Conservation (phyloP, 1,140 invertebrate species). For the Latrodectus geometricus region DNA sequence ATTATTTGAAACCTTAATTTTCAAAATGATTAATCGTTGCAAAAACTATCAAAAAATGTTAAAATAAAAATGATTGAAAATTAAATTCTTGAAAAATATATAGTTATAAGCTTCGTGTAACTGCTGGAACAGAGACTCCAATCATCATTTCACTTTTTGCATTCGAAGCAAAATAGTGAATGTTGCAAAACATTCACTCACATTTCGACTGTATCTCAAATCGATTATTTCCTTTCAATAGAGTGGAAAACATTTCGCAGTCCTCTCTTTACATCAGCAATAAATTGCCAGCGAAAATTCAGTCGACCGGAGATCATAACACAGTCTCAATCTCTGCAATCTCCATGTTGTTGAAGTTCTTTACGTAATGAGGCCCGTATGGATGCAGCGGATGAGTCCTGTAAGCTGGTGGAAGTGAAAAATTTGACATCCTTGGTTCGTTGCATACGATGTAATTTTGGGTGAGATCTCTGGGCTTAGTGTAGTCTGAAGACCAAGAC, state of each 20-base stretch:
- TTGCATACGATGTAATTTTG: slow-evolving; percentile 42
- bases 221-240: not conserved
- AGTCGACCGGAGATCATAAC: slow-evolving; percentile 55
- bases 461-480: slow-evolving; percentile 43
- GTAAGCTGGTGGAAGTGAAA: slow-evolving; percentile 51
- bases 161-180: not conserved
- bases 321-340: slow-evolving; percentile 61
- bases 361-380: slow-evolving; percentile 40
- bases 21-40: too few species aligned
- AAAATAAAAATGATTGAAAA: too few species aligned
- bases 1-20: too few species aligned
- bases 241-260: not conserved
- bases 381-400: slow-evolving; percentile 57
- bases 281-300: not conserved
- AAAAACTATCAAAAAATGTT: too few species aligned
- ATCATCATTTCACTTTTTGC: not conserved
- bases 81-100: too few species aligned
- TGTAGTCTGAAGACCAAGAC: slow-evolving; percentile 44
- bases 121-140: not conserved
- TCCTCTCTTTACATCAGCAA: not conserved
- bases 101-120: too few species aligned
- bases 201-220: not conserved
- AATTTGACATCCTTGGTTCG: slow-evolving; percentile 47
- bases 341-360: slow-evolving; percentile 58
- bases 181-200: not conserved